A percentile compares a stretch with the other conserved stretches of the same genome.
These are phyloP conservation scores for Cancer borealis DNA, from an alignment of 2,888 invertebrate genomes.

Conservation along the genomic window DNA sequence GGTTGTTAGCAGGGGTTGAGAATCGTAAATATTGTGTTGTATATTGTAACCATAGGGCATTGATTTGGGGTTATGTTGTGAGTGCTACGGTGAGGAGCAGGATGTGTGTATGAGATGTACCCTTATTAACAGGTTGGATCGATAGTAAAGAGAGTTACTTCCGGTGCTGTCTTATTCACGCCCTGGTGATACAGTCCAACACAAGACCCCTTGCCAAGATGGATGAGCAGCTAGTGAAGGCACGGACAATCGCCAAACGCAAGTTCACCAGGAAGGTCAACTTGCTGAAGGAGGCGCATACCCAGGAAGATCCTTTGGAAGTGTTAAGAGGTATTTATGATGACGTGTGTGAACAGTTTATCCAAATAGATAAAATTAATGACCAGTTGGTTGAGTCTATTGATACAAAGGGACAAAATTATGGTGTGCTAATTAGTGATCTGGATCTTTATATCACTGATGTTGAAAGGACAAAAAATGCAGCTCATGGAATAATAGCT, in stretches of 20 bases:
- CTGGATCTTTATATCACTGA: not conserved
- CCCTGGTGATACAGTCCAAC: not conserved
- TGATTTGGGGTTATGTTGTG: too few relatives aligned
- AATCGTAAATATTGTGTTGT: too few relatives aligned
- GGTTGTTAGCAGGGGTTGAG: too few relatives aligned
- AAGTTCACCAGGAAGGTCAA: conserved; percentile 11
- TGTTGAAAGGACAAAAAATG: conserved; percentile 13
- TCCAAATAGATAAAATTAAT: conserved; percentile 15
- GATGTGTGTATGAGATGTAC: too few relatives aligned
- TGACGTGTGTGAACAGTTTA: not conserved
- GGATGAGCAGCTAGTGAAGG: conserved; percentile 10
- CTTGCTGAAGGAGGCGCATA: not conserved
- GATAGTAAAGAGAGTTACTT: too few relatives aligned
- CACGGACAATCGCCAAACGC: not conserved
- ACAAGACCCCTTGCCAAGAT: not conserved
- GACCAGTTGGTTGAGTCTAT: not conserved
- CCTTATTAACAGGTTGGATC: too few relatives aligned
- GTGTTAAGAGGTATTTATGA: not conserved
- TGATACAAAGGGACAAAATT: not conserved
- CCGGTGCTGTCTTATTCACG: too few relatives aligned
- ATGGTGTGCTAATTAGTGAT: not conserved
- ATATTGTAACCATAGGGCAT: too few relatives aligned
- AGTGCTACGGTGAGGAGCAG: too few relatives aligned
- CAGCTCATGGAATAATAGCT: conserved; percentile 32
- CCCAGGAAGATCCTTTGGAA: not conserved